Conservation (phyloP, 1,140 invertebrate species). For the Calliphora vicina region DNA sequence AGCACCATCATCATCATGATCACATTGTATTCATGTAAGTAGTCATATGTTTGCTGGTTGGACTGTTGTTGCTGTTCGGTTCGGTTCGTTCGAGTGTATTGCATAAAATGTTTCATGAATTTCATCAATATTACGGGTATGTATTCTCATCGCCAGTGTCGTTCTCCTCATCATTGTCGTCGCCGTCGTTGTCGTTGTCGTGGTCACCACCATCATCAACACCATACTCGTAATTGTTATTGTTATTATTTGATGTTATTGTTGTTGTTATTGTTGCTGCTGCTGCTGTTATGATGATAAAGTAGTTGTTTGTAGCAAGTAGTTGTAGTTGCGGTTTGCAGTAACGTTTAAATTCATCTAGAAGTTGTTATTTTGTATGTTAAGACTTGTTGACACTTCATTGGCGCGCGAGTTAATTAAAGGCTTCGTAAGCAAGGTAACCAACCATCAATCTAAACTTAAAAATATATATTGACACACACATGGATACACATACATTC, state of each 20-base stretch:
- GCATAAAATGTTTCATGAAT: slow-evolving; percentile 3
- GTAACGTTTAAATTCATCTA: neutral
- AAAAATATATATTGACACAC: neutral
- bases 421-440: slow-evolving; percentile 38
- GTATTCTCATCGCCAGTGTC: neutral
- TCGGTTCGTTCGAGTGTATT: too few species aligned
- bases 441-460: slow-evolving; percentile 28
- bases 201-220: slow-evolving; percentile 15
- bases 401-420: slow-evolving; percentile 63
- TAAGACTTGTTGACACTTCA: slow-evolving; percentile 61
- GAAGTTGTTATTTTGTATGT: slow-evolving; percentile 29
- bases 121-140: neutral
- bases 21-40: neutral
- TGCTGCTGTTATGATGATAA: too few species aligned
- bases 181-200: slow-evolving; percentile 4
- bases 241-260: neutral
- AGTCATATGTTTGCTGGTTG: neutral
- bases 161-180: neutral
- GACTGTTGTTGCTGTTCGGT: too few species aligned
- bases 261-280: neutral
- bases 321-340: slow-evolving; percentile 38
- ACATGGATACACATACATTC: neutral
- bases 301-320: neutral
- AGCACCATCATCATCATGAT: neutral
- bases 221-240: neutral